Evolutionary conservation across 92 coral and sea anemone genomes (phyloP).

Genomic region (Chrysogorgia sp.): DNA sequence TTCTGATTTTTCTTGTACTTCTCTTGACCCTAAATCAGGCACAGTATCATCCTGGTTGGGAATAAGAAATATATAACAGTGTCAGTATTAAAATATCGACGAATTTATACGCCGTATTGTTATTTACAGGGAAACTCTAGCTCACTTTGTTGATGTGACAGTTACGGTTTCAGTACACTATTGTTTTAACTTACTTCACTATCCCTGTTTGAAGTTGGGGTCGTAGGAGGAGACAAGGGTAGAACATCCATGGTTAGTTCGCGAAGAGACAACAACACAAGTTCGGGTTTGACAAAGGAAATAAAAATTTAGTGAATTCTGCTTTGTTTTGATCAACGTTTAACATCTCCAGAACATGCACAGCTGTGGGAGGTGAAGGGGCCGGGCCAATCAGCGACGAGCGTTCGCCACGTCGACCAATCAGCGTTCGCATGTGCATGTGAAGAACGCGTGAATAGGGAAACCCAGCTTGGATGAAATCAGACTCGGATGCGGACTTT

Average conservation of each 20-base stretch:
- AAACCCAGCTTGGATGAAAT: background rate
- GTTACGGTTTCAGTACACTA: background rate
- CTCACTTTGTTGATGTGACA: no score
- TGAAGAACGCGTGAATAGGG: constrained; percentile 89
- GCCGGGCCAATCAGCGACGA: constrained; percentile 86
- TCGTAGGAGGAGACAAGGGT: constrained; percentile 99
- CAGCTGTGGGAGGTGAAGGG: constrained; percentile 85
- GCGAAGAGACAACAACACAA: background rate
- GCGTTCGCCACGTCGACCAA: constrained; percentile 65
- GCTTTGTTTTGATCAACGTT: constrained; percentile 49
- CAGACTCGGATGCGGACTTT: constrained; percentile 37
- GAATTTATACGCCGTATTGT: background rate
- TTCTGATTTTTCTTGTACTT: constrained; percentile 14
- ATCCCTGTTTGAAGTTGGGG: constrained; percentile 82
- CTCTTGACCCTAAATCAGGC: constrained; percentile 20
- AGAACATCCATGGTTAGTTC: constrained; percentile 73
- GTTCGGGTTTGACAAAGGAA: constrained; percentile 36
- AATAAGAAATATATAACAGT: background rate
- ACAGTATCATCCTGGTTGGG: constrained; percentile 68
- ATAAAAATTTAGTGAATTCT: constrained; percentile 46
- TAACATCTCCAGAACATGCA: constrained; percentile 73
- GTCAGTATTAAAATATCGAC: constrained; percentile 18
- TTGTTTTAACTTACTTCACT: constrained; percentile 77
- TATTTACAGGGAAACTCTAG: background rate
- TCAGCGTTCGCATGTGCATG: constrained; percentile 83